Conservation (phyloP, 1,140 invertebrate species). For the Euura saliciscinereae region DNA sequence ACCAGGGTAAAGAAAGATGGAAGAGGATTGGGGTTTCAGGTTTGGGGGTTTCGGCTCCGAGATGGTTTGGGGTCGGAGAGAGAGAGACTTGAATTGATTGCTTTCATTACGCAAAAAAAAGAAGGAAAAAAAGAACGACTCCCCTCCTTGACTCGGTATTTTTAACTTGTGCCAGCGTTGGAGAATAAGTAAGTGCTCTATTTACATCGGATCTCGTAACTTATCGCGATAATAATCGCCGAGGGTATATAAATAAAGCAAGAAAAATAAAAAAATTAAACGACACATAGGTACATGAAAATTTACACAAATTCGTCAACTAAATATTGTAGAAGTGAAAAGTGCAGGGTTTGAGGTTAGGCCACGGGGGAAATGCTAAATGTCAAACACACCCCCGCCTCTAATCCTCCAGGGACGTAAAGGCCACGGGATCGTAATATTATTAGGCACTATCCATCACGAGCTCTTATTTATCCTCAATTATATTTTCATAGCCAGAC, state of each 20-base stretch:
- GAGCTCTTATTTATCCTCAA: conserved; percentile 45
- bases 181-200: conserved; percentile 57
- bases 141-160: conserved; percentile 44
- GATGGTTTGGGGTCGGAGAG: conserved; percentile 9
- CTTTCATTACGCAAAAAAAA: conserved; percentile 60
- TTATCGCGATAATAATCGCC: conserved; percentile 39
- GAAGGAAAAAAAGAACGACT: background rate
- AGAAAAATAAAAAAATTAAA: background rate
- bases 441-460: conserved; percentile 49
- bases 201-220: conserved; percentile 58
- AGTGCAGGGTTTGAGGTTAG: background rate
- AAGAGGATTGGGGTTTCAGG: background rate
- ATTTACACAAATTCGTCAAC: background rate
- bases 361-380: conserved; percentile 55
- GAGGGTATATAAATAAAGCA: background rate
- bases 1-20: background rate
- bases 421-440: conserved; percentile 53
- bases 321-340: too few species aligned
- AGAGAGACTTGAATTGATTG: conserved; percentile 47
- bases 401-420: conserved; percentile 44
- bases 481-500: conserved; percentile 26
- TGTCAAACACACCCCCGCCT: conserved; percentile 50
- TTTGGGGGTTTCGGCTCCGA: conserved; percentile 30
- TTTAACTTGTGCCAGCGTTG: conserved; percentile 54
- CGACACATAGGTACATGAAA: background rate